Percentiles rank a stretch among this genome's conserved stretches.
phyloP scores from a whole-genome alignment of 1,140 invertebrate genomes.

The Telenomus remus region DNA sequence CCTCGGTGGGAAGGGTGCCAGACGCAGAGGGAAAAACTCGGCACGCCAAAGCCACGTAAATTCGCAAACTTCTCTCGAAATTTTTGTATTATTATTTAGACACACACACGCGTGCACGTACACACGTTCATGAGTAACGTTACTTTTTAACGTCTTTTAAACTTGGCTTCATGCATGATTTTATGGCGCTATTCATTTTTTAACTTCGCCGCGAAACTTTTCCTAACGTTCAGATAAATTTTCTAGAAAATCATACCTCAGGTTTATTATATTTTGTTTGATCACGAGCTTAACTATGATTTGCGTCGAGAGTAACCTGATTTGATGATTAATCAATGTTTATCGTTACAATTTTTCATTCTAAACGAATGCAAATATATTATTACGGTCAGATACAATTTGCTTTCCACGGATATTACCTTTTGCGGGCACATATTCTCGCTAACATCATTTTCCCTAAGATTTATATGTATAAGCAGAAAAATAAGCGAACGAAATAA shows the following conservation, averaged over 20 bases:
- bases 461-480: constrained; percentile 5
- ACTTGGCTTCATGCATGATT: no score
- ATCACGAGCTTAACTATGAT: constrained; percentile 6
- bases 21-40: constrained; percentile 38
- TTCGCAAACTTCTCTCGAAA: no score
- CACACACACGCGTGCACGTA: no score
- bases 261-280: not conserved
- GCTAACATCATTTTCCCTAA: constrained; percentile 24
- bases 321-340: constrained; percentile 32
- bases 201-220: no score
- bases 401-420: constrained; percentile 18
- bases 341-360: constrained; percentile 22
- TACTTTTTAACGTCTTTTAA: no score
- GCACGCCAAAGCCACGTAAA: not conserved
- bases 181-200: no score
- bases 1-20: constrained; percentile 40
- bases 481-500: constrained; percentile 1
- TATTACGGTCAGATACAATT: constrained; percentile 22
- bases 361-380: constrained; percentile 12
- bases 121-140: no score
- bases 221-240: no score
- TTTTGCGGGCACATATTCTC: constrained; percentile 15
- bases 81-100: no score
- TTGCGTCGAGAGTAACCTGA: not conserved
- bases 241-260: not conserved